Conservation (phyloP, 1,140 invertebrate species). For the Radopholus similis region DNA sequence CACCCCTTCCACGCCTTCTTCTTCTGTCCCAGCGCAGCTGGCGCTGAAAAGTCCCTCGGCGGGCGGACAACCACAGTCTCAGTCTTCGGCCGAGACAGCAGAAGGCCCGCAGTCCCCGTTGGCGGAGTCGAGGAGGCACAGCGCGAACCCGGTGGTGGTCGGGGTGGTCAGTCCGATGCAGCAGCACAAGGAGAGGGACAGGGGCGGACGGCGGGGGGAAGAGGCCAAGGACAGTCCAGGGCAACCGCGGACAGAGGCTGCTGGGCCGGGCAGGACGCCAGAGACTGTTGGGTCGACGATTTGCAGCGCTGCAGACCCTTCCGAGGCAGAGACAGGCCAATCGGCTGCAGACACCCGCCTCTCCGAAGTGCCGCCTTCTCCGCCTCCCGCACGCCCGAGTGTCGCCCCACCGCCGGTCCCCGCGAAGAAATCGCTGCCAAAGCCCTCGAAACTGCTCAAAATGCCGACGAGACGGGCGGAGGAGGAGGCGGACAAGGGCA, state of each 20-base stretch:
- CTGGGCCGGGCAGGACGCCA: not conserved
- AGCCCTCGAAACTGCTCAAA: constrained; percentile 1
- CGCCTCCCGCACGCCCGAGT: too few species aligned
- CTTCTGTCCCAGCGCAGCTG: too few species aligned
- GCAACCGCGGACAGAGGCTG: not conserved
- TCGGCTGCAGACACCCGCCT: too few species aligned
- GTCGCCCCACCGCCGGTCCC: not conserved
- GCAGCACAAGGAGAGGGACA: not conserved
- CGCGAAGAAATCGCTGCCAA: not conserved
- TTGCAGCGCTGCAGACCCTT: not conserved
- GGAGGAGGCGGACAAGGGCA: not conserved
- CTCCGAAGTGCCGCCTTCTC: too few species aligned
- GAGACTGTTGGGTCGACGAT: not conserved
- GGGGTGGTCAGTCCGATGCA: constrained; percentile 18
- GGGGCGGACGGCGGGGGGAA: not conserved
- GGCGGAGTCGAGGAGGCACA: not conserved
- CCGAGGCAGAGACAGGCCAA: not conserved
- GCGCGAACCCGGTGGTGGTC: not conserved
- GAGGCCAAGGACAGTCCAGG: not conserved
- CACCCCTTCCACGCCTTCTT: too few species aligned
- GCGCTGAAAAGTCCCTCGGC: not conserved
- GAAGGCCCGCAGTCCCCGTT: not conserved
- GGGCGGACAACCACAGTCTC: not conserved
- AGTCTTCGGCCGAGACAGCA: not conserved
- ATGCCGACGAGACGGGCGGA: not conserved